Percentiles rank a stretch among this genome's conserved stretches.
Evolutionary conservation across 2,888 invertebrate genomes (phyloP).

Genomic region (Theristus sp.): DNA sequence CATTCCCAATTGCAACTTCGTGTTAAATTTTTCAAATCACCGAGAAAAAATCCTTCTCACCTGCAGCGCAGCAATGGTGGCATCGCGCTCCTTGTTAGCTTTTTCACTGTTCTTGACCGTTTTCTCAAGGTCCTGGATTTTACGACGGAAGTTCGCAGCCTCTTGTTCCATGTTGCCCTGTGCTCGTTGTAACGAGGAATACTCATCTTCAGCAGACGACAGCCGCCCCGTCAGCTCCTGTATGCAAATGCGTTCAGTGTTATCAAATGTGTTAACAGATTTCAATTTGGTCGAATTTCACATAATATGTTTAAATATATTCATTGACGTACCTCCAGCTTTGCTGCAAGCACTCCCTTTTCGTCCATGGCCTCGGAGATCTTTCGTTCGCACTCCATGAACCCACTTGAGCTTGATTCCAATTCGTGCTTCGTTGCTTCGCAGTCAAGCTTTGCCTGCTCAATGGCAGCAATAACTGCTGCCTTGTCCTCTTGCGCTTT

Average conservation of each 20-base stretch:
- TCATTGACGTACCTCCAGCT: neutral
- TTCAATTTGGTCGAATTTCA: neutral
- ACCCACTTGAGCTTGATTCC: neutral
- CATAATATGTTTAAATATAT: neutral
- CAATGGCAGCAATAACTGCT: neutral
- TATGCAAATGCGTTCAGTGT: too few relatives aligned
- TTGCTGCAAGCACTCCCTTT: neutral
- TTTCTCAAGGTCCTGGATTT: slow-evolving; percentile 13
- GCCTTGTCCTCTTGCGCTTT: neutral
- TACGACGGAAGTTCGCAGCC: slow-evolving; percentile 48
- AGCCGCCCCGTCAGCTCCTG: slow-evolving; percentile 36
- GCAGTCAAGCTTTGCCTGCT: neutral
- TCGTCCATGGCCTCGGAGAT: neutral
- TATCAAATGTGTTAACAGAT: neutral
- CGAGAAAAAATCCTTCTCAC: too few relatives aligned
- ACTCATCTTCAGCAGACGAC: slow-evolving; percentile 14
- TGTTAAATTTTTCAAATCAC: too few relatives aligned
- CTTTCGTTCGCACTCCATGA: neutral
- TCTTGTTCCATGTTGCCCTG: slow-evolving; percentile 61
- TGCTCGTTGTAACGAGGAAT: slow-evolving; percentile 3
- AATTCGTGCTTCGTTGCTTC: neutral
- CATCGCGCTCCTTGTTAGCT: slow-evolving; percentile 9
- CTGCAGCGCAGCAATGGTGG: neutral
- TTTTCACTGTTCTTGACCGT: slow-evolving; percentile 27
- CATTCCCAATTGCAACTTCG: too few relatives aligned